Evolutionary conservation across 2,113 vertebrate species (phyloP).

Genomic region (Chaetura pelagica): DNA sequence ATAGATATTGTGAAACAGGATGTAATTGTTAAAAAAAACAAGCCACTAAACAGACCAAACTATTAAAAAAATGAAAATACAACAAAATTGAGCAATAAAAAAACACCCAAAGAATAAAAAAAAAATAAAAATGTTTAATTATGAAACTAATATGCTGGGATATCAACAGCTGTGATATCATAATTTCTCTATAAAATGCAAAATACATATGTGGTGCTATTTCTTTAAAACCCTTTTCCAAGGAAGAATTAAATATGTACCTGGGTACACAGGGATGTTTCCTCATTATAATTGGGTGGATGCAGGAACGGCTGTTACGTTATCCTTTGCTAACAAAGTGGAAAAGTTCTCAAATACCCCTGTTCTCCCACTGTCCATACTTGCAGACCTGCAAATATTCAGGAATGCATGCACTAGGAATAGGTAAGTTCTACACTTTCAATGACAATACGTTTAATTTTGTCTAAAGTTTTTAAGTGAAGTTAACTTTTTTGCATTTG

Average conservation of each 20-base stretch:
- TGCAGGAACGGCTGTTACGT: neutral
- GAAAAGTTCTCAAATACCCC: neutral
- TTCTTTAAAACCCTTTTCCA: neutral
- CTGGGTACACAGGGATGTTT: neutral
- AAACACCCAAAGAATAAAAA: neutral
- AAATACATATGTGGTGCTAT: neutral
- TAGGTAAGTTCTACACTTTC: neutral
- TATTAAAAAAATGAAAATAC: no score
- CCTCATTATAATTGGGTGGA: neutral
- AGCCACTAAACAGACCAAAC: neutral
- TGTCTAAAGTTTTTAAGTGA: conserved; percentile 22
- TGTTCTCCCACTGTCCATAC: neutral
- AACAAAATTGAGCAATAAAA: neutral
- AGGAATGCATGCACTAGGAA: neutral
- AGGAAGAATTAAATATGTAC: neutral
- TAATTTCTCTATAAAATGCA: neutral
- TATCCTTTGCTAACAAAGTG: neutral
- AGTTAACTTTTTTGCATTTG: conserved; percentile 58
- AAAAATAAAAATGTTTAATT: neutral
- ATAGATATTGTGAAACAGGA: neutral
- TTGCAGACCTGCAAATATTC: neutral
- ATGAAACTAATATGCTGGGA: neutral
- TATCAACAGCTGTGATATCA: neutral
- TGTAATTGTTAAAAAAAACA: neutral
- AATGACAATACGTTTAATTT: neutral